These are phyloP conservation scores for Macaca mulatta DNA, from an alignment of 2,113 vertebrate species.

Conservation along the genomic window DNA sequence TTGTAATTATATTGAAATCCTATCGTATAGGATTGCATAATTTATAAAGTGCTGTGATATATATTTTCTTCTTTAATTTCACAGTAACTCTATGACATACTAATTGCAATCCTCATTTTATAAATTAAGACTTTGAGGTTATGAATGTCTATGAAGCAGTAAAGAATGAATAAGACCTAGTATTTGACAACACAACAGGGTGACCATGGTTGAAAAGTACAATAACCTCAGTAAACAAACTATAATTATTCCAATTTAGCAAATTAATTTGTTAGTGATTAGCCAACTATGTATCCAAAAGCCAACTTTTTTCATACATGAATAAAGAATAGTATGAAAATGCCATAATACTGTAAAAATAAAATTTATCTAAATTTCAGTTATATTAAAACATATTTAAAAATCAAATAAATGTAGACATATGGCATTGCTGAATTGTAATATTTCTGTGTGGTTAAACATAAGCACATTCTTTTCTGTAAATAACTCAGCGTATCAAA, in stretches of 20 bases:
- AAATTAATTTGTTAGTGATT: neutral
- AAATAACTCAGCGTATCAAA: neutral
- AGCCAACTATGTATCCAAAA: neutral
- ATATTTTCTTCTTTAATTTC: neutral
- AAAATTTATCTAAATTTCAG: neutral
- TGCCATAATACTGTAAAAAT: neutral
- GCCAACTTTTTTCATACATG: neutral
- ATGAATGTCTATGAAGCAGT: neutral
- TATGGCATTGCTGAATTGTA: neutral
- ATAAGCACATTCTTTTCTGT: neutral
- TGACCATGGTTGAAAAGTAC: neutral
- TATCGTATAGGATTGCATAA: neutral
- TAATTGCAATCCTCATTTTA: neutral
- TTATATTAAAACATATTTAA: constrained; percentile 12
- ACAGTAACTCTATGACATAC: neutral
- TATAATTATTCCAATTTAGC: neutral
- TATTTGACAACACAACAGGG: too few species aligned
- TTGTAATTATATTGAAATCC: neutral
- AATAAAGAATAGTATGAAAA: neutral
- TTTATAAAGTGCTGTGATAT: neutral
- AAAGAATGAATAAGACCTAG: too few species aligned
- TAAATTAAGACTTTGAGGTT: neutral
- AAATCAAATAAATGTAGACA: neutral
- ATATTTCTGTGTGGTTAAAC: neutral
- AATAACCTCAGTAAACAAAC: neutral